Evolutionary conservation across 2,888 invertebrate genomes (phyloP).

Genomic region (Ischnus inquisitorius): DNA sequence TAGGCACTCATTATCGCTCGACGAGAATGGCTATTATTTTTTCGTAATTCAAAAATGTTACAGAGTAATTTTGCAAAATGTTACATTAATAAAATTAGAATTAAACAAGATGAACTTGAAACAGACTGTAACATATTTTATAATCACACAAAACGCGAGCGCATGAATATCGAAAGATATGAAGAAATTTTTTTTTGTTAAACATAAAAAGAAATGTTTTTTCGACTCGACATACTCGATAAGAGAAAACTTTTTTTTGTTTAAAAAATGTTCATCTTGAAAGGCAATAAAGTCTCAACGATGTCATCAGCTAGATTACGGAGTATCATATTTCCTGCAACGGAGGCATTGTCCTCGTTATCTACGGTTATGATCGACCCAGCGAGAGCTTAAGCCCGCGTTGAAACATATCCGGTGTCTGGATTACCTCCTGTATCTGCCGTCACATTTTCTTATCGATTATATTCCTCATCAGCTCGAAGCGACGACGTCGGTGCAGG

Average conservation of each 20-base stretch:
- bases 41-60: too few species aligned
- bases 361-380: constrained; percentile 22
- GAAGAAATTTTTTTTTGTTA: too few species aligned
- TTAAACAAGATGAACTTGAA: too few species aligned
- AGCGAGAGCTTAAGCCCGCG: constrained; percentile 31
- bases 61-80: too few species aligned
- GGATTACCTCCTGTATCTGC: constrained; percentile 4
- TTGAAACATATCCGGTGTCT: constrained; percentile 9
- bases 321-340: constrained; percentile 13
- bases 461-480: constrained; percentile 7
- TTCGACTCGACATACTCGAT: background rate
- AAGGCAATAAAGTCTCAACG: background rate
- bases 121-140: too few species aligned
- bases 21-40: too few species aligned
- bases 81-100: too few species aligned
- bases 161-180: too few species aligned
- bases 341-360: constrained; percentile 39
- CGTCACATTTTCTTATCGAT: constrained; percentile 30
- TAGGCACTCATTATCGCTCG: too few species aligned
- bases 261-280: background rate
- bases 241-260: background rate
- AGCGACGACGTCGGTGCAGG: constrained; percentile 2
- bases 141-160: too few species aligned
- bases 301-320: background rate
- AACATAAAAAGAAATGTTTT: background rate